A percentile compares a stretch with the other conserved stretches of the same genome.
Evolutionary conservation across 2,888 invertebrate genomes (phyloP).

Genomic region (Melangyna quadrimaculata): DNA sequence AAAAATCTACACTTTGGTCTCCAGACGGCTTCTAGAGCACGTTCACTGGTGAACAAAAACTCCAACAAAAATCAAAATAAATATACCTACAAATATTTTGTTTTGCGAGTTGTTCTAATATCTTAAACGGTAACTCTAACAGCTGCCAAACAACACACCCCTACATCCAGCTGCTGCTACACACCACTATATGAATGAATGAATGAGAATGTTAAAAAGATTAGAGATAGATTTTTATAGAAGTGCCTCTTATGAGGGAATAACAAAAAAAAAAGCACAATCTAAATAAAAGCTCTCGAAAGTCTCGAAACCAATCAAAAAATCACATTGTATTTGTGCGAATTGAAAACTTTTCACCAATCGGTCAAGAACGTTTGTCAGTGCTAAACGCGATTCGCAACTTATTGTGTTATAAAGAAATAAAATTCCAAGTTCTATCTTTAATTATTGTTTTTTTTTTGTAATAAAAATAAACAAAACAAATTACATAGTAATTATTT

Average conservation of each 20-base stretch:
- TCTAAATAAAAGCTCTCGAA: conserved; percentile 50
- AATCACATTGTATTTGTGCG: conserved; percentile 73
- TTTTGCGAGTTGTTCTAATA: neutral
- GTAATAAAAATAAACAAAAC: neutral
- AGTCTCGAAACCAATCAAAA: conserved; percentile 61
- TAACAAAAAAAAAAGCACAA: neutral
- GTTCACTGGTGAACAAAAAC: no score
- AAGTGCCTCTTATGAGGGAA: conserved; percentile 17
- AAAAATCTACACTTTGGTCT: no score
- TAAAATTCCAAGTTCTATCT: conserved; percentile 18
- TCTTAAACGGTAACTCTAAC: neutral
- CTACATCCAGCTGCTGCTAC: no score
- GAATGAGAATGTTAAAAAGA: conserved; percentile 72
- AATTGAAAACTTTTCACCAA: conserved; percentile 79
- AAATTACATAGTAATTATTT: neutral
- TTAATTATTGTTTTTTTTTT: no score
- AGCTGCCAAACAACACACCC: neutral
- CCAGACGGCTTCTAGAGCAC: no score
- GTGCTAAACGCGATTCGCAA: conserved; percentile 74
- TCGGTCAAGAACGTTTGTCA: conserved; percentile 80
- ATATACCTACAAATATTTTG: no score
- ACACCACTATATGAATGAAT: conserved; percentile 41
- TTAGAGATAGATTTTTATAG: conserved; percentile 65
- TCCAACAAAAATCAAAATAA: no score
- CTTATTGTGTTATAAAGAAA: conserved; percentile 61